phyloP scores from a whole-genome alignment of 2,797 vertebrate genomes.

The Lepidocolaptes lacrymiger region DNA sequence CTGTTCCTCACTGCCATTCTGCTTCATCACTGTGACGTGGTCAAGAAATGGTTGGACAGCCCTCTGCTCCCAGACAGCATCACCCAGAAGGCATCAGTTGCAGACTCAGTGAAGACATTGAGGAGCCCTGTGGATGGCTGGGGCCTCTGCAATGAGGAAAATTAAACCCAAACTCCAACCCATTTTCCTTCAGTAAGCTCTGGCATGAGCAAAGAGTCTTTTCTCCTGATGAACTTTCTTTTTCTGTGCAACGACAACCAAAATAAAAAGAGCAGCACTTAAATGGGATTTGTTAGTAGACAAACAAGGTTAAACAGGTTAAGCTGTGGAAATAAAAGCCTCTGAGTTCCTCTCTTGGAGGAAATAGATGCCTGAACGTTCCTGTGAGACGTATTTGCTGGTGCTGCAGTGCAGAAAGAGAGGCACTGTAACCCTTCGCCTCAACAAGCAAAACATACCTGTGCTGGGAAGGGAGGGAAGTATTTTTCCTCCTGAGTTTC shows the following conservation, averaged over 20 bases:
- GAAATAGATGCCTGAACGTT: not conserved
- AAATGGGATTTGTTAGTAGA: conserved; percentile 7
- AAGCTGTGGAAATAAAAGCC: not conserved
- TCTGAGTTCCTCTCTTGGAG: not conserved
- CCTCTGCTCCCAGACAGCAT: not conserved
- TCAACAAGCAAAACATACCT: not conserved
- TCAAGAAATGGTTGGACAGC: not conserved
- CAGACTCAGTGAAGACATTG: not conserved
- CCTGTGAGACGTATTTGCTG: not conserved
- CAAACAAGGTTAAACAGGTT: conserved; percentile 34
- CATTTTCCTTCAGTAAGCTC: not conserved
- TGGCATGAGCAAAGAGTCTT: not conserved
- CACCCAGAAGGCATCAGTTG: not conserved
- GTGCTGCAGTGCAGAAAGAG: not conserved
- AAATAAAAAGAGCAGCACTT: conserved; percentile 24
- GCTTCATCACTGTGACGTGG: not conserved
- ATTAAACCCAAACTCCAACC: not conserved
- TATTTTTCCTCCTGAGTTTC: not conserved
- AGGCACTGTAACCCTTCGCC: not conserved
- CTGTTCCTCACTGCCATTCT: not conserved
- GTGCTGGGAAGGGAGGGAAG: not conserved
- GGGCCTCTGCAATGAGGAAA: not conserved
- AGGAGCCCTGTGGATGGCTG: not conserved
- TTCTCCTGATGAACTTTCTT: not conserved
- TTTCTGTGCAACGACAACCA: not conserved